Evolutionary conservation across 2,888 invertebrate species (phyloP).

Genomic region (Ochropleura plecta): DNA sequence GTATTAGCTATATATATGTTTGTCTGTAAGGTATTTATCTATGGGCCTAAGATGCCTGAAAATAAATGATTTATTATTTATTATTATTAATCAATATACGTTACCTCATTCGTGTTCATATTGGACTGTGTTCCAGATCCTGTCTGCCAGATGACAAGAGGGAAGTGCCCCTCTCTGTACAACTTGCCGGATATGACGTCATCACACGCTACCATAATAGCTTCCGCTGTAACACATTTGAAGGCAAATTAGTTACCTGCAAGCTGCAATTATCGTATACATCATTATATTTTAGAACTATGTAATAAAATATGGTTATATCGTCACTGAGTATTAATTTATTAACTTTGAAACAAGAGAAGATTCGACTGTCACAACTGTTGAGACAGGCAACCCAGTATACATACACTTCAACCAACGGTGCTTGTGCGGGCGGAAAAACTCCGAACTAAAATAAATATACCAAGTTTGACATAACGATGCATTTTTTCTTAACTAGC

Average conservation of each 20-base stretch:
- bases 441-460: no score
- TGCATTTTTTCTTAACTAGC: no score
- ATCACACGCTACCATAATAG: constrained; percentile 97
- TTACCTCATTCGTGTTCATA: constrained; percentile 99
- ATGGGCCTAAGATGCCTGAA: no score
- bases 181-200: constrained; percentile 98
- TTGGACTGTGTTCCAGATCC: constrained; percentile 99
- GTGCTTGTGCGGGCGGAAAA: no score
- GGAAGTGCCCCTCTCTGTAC: constrained; percentile 97
- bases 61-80: no score
- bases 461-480: no score
- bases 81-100: not conserved
- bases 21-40: no score
- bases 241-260: constrained; percentile 1
- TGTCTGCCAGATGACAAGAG: constrained; percentile 99
- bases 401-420: no score
- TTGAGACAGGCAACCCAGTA: not conserved
- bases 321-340: not conserved
- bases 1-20: no score
- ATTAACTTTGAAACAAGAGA: not conserved
- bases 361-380: not conserved
- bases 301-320: not conserved
- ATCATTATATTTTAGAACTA: not conserved
- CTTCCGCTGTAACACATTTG: constrained; percentile 91
- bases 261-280: not conserved